Evolutionary conservation across 2,888 invertebrate genomes (phyloP), one percentile per base, ranked within the genome.

Genomic region (Drosophila emarginata): DNA sequence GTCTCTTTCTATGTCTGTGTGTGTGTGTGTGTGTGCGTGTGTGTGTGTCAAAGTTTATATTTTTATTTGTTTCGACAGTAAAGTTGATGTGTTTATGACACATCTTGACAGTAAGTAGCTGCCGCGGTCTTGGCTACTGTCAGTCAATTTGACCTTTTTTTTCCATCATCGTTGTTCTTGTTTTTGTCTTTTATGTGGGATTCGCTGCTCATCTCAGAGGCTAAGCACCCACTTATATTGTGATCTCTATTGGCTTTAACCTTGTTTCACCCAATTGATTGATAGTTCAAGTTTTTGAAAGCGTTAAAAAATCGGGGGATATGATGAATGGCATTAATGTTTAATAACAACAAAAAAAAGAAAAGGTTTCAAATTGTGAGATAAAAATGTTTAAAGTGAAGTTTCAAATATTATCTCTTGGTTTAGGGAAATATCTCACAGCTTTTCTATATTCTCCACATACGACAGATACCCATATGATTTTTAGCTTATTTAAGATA

Each of bases 71-170:
- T 88, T 86, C 80, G 85, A 85, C 85, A 88, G 80, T 87, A 80
- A 87, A 85, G 67, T 85, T 85, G 85, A 85, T 88, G 88, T 88
- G 86, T 88, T 83, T 87, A 85, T 85, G 89, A 87, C 85, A 85
- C 76, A 76, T 74, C 87, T 85, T 87, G 89, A 88, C 89, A 85
- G 78, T 87, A 88, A 85, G 88, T 85, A 88, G 76, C 74, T 67
- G 73, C 56, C 59, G 69, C 67, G 64, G 76, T 66, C 72, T 66
- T 66, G 85, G 69, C 87, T 84, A 74, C 85, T 87, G 80, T 69
- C 82, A 64, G 60, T 63, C 72, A 62, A 58, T 85, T 81, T 45
- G 88, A 85, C 88, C 88, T 87, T 81, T 87, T 81, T 84, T 87
- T 79, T 21, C 63, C 32, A 32, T 51, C 54, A 57, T 12, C 21